phyloP scores from a whole-genome alignment of 2,888 invertebrate genomes.

The Spodoptera picta region DNA sequence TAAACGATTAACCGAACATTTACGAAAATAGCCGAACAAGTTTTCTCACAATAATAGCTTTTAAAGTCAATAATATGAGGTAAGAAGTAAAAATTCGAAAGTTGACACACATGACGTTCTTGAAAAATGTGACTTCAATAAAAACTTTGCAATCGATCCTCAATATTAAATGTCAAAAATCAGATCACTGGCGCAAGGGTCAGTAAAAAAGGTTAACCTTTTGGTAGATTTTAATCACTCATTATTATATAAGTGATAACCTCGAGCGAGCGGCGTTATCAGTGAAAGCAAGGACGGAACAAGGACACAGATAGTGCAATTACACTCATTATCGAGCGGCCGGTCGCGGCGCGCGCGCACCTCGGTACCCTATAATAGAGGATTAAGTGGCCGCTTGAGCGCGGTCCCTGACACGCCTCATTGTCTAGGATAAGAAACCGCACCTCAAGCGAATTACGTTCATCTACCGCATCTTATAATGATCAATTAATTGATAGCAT shows the following conservation, averaged over 20 bases:
- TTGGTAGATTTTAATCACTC: slow-evolving; percentile 57
- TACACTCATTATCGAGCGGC: slow-evolving; percentile 78
- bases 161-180: slow-evolving; percentile 65
- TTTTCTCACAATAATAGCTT: slow-evolving; percentile 23
- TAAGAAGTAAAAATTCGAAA: slow-evolving; percentile 49
- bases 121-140: slow-evolving; percentile 51
- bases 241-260: slow-evolving; percentile 74
- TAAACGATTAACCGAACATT: slow-evolving; percentile 26
- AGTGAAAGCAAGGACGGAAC: slow-evolving; percentile 86
- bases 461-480: slow-evolving; percentile 38
- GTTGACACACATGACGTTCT: slow-evolving; percentile 43
- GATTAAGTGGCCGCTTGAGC: slow-evolving; percentile 72
- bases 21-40: slow-evolving; percentile 34
- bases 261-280: slow-evolving; percentile 74
- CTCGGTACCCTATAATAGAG: slow-evolving; percentile 64
- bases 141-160: slow-evolving; percentile 53
- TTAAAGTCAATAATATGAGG: slow-evolving; percentile 32
- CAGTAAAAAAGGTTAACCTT: slow-evolving; percentile 67
- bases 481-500: slow-evolving; percentile 43
- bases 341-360: slow-evolving; percentile 62
- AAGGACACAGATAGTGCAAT: slow-evolving; percentile 83
- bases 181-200: slow-evolving; percentile 65
- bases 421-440: slow-evolving; percentile 68
- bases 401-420: slow-evolving; percentile 74
- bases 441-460: slow-evolving; percentile 51